Base-by-base conservation (phyloP, 2,888 invertebrate genomes). In the Drosophila peninsularis region DNA sequence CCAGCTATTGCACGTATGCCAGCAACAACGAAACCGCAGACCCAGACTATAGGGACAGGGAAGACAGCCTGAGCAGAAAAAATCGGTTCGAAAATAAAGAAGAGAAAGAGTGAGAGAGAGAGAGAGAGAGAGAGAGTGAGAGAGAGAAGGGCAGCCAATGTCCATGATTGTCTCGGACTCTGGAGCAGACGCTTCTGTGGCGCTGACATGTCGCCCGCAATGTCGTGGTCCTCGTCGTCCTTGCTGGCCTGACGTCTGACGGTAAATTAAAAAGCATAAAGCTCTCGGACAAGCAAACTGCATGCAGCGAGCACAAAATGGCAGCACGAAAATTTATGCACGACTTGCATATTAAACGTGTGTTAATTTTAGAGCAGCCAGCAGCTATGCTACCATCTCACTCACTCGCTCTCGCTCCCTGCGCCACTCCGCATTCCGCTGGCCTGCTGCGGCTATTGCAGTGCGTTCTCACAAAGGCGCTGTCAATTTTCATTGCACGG, bases 281-380 rank as follows among this genome's bases (percentile, higher is more conserved):
- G 71, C 79, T 67, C 68, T 73, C 60, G 69, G 66, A 72, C 62
- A 66, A 58, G 66, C 62, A 64, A 65, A 47, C 75, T 63, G 65
- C 79, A 68, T 60, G 41, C 67, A 57, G 58, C 63, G 76, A 54
- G 66, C 30, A 34, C 63, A 50, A 62, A 78, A 78, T 52, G 63
- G 34, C 61, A 62, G 68, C 63, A 69, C 65, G 62, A 71, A 78
- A 88, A 87, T 84, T 80, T 87, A 85, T 85, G 87, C 84, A 85
- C 87, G 88, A 87, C 87, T 81, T 89, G 89, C 89, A 85, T 85
- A 87, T 87, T 85, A 85, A 85, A 87, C 89, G 89, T 83, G 84
- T 85, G 87, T 85, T 87, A 85, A 85, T 85, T 89, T 85, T 85
- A 89, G 84, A 89, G 84, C 72, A 87, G 87, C 71, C 67, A 52